phyloP scores from a whole-genome alignment of 2,113 vertebrate species.

The Chaetura pelagica region DNA sequence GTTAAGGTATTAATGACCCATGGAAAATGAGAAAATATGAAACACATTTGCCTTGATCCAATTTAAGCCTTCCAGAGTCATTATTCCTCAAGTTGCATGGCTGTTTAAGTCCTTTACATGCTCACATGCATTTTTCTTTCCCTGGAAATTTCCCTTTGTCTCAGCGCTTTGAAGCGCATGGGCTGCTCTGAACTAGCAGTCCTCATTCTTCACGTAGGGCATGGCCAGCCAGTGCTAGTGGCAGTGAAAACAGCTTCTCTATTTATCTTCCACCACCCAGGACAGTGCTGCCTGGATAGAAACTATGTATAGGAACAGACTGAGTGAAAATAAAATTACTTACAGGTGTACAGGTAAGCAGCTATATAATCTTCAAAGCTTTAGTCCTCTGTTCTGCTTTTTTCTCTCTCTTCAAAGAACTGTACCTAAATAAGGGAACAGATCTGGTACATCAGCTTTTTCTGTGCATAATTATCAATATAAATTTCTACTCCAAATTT shows the following conservation, averaged over 20 bases:
- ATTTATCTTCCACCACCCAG: background rate
- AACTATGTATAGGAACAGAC: background rate
- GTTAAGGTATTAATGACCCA: background rate
- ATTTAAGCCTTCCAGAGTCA: slow-evolving; percentile 39
- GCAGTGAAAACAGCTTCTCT: background rate
- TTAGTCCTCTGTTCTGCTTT: background rate
- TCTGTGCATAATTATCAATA: background rate
- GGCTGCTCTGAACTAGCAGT: slow-evolving; percentile 50
- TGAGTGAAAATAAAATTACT: background rate
- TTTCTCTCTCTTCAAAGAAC: background rate
- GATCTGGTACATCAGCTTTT: background rate
- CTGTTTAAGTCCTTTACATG: slow-evolving; percentile 11
- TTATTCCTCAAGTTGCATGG: slow-evolving; percentile 43
- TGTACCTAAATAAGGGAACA: background rate
- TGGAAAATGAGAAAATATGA: slow-evolving; percentile 29
- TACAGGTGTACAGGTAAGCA: background rate
- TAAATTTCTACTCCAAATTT: background rate
- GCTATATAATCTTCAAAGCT: background rate
- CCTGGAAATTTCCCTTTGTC: slow-evolving; percentile 37
- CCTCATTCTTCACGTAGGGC: background rate
- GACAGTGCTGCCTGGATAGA: background rate
- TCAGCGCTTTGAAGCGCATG: slow-evolving; percentile 49
- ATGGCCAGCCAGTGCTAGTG: rapidly evolving
- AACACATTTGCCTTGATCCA: slow-evolving; percentile 70
- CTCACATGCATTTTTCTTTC: slow-evolving; percentile 13